A percentile compares a stretch with the other conserved stretches of the same genome.
Conservation (phyloP, 2,888 invertebrate genomes). For the Caenorhabditis sp. region DNA sequence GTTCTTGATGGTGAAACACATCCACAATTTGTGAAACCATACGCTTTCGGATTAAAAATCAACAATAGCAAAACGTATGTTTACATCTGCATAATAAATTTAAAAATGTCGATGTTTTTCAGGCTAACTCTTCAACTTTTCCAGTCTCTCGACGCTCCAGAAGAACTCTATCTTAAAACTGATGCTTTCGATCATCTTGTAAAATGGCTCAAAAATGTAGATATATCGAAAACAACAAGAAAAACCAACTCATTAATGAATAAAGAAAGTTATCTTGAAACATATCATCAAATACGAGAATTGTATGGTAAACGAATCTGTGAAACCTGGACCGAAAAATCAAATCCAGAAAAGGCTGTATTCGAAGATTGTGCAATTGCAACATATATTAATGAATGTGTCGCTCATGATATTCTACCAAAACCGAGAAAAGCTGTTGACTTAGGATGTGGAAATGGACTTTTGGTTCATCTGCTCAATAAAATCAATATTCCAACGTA, state of each 20-base stretch:
- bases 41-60: constrained; percentile 12
- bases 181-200: constrained; percentile 27
- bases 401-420: constrained; percentile 6
- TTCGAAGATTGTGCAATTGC: constrained; percentile 96
- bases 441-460: constrained; percentile 95
- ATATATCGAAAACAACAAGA: constrained; percentile 27
- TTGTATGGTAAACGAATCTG: constrained; percentile 43
- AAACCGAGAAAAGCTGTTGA: constrained; percentile 80
- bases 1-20: constrained; percentile 12
- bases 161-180: constrained; percentile 23
- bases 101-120: too few relatives aligned
- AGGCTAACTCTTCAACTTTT: constrained; percentile 14
- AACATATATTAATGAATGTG: constrained; percentile 79
- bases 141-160: constrained; percentile 11
- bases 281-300: constrained; percentile 51
- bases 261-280: constrained; percentile 47
- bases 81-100: neutral
- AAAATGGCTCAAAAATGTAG: constrained; percentile 40
- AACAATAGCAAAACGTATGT: neutral
- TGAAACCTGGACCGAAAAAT: constrained; percentile 84
- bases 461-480: constrained; percentile 63
- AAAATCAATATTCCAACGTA: constrained; percentile 47
- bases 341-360: constrained; percentile 92
- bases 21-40: constrained; percentile 26
- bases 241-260: constrained; percentile 48